Evolutionary conservation across 2,113 vertebrate species (phyloP).

Genomic region (Heteronetta atricapilla): DNA sequence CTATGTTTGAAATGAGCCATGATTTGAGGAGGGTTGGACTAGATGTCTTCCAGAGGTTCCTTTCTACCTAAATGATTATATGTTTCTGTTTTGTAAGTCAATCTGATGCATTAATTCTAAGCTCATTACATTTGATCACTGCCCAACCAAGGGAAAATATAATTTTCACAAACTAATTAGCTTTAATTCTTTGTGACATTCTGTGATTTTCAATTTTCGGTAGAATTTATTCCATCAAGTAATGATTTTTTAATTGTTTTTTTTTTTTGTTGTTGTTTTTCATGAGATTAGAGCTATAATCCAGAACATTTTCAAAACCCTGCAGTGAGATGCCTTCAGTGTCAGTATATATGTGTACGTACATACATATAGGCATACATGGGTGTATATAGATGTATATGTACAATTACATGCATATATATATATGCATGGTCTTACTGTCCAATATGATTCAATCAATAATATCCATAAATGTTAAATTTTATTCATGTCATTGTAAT

Average conservation of each 20-base stretch:
- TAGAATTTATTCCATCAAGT: neutral
- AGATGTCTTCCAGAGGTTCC: neutral
- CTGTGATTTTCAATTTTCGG: neutral
- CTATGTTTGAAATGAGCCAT: neutral
- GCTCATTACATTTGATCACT: neutral
- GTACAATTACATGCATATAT: neutral
- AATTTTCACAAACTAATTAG: neutral
- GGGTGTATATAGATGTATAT: neutral
- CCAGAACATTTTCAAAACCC: neutral
- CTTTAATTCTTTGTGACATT: neutral
- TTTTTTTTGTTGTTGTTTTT: neutral
- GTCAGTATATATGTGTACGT: neutral
- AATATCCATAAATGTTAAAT: neutral
- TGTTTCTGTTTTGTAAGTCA: neutral
- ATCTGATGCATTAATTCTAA: neutral
- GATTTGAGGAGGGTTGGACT: neutral
- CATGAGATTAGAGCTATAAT: neutral
- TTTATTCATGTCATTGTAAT: neutral
- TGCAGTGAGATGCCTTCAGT: neutral
- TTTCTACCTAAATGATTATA: neutral
- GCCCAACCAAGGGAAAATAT: neutral
- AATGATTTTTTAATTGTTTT: neutral
- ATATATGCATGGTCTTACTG: neutral
- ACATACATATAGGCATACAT: neutral
- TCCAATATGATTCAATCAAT: neutral